Percentiles rank a stretch among this genome's conserved stretches.
phyloP scores from a whole-genome alignment of 2,113 vertebrate genomes.

The Rhagologus leucostigma region DNA sequence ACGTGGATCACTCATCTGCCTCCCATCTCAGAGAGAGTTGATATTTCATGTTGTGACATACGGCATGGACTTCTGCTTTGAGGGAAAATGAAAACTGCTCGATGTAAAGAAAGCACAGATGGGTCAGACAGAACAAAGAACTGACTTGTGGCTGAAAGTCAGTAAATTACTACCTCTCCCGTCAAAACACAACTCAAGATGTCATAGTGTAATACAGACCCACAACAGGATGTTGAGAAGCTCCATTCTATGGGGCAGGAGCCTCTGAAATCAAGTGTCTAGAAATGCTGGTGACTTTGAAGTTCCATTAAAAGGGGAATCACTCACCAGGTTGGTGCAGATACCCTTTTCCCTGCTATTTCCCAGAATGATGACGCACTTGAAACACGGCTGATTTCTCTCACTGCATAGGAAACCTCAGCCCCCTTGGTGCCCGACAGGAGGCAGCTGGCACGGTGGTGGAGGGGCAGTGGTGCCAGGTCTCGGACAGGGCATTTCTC shows the following conservation, averaged over 20 bases:
- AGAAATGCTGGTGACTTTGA: not conserved
- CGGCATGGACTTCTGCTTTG: not conserved
- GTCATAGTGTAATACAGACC: fast-evolving
- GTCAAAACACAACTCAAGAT: not conserved
- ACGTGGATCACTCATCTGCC: not conserved
- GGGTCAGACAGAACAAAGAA: not conserved
- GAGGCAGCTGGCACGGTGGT: not conserved
- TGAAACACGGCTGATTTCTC: not conserved
- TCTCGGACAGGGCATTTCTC: not conserved
- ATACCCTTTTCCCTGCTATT: not conserved
- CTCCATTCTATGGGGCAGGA: not conserved
- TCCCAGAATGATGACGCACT: not conserved
- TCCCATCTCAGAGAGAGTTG: fast-evolving
- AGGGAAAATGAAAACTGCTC: not conserved
- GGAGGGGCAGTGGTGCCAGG: fast-evolving
- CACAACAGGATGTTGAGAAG: not conserved
- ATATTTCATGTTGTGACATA: not conserved
- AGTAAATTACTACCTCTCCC: not conserved
- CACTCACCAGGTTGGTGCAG: not conserved
- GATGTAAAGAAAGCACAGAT: not conserved
- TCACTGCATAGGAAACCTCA: not conserved
- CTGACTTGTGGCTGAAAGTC: not conserved
- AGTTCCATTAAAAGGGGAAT: too few species aligned
- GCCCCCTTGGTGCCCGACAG: fast-evolving
- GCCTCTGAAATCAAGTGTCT: not conserved